Conservation (phyloP, 2,113 vertebrate species). For the Phrynocephalus versicolor region DNA sequence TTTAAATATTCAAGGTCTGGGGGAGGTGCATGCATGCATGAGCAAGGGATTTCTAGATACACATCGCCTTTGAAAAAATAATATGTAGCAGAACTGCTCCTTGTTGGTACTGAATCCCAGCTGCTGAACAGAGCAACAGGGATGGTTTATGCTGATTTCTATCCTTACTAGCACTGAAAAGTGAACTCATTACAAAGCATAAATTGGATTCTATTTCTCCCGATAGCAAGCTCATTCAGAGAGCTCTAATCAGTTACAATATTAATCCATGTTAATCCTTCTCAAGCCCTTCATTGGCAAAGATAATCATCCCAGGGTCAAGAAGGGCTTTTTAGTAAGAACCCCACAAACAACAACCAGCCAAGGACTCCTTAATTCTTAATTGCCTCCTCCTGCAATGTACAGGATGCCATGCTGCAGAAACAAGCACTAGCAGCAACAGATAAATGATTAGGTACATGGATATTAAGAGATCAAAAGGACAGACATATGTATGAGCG, state of each 20-base stretch:
- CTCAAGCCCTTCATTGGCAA: conserved; percentile 6
- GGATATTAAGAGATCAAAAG: background rate
- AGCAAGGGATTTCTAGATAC: background rate
- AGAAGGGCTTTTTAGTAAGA: background rate
- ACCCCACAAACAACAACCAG: no score
- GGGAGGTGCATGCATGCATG: no score
- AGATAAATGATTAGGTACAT: background rate
- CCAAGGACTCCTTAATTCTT: background rate
- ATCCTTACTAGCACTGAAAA: conserved; percentile 12
- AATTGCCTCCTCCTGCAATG: background rate
- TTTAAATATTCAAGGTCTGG: background rate
- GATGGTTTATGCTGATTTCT: conserved; percentile 1
- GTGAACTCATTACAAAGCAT: background rate
- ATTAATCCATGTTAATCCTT: conserved; percentile 22
- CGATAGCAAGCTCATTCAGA: background rate
- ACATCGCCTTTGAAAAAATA: background rate
- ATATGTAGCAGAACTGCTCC: background rate
- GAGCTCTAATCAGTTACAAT: conserved; percentile 9
- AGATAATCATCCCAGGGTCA: conserved; percentile 7
- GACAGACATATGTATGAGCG: no score
- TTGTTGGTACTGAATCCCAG: background rate
- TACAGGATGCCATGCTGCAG: background rate
- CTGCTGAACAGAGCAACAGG: background rate
- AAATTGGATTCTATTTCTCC: conserved; percentile 9
- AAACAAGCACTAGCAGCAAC: background rate